Base-by-base conservation (phyloP, 2,888 invertebrate species). In the Tetropium fuscum region DNA sequence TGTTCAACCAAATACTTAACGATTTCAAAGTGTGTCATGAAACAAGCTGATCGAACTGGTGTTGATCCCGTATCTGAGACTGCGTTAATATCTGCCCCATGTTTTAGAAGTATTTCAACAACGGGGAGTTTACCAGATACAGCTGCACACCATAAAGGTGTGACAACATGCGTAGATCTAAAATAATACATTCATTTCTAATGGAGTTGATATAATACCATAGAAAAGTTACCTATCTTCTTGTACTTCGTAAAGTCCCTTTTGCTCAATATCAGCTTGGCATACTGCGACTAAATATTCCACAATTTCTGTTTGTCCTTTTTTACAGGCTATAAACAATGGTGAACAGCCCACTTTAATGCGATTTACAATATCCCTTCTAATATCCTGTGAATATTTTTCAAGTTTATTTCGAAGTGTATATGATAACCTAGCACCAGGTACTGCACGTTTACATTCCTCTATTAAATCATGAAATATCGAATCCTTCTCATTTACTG, bases 111-210 rank as follows among this genome's bases (percentile, higher is more conserved):
- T 79, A 88, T 89, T 76, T 90, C 89, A 47, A 96, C 88, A 66
- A 93, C 90, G 34, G 86, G 84, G 8, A 94, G 80, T 69, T 90
- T 90, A 8, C 95, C 95, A 3, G 92, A 90, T 1, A 96, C 96
- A 2, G 95, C 92, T 1, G 96, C 95, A 83, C 92, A 92, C 97
- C 97, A 97, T 58, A 97, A 83, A 19, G 96, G 95, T 8, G 95
- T 94, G 1, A 94, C 95, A 74, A 86, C 86, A 83, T 95, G 95
- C 66, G 88, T 87, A 22, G 90, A 87, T 73, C 87, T 83, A 64
- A 67, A 77, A 69, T 44, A 36, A 43, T 25, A 6, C 18, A 18
- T 5, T 34, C 30, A 18, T 13, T 40, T 53, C 8, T 2, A 1
- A 15, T 18, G 4, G 18, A 25, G 13, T 20, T 25, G 27, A 27